These are phyloP conservation scores for cat (Felis catus) DNA, from an alignment of 2,113 vertebrate genomes.

Conservation along the genomic window DNA sequence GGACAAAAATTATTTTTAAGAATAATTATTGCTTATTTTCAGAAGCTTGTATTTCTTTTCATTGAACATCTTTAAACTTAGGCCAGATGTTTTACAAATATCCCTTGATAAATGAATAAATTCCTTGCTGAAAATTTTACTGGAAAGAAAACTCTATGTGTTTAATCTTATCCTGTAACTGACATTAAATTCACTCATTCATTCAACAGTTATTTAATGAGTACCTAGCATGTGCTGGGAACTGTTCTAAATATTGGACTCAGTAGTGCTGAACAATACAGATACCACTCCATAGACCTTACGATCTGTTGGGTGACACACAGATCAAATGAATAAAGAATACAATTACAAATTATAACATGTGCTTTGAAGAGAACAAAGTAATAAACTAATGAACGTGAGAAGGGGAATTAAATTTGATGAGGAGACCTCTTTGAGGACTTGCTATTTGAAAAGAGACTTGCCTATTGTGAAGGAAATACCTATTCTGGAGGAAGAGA, in stretches of 20 bases:
- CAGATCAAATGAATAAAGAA: slow-evolving; percentile 24
- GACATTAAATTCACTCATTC: slow-evolving; percentile 18
- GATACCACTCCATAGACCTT: neutral
- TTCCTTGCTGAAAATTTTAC: neutral
- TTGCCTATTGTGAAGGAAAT: slow-evolving; percentile 34
- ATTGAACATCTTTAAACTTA: neutral
- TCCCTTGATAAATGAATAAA: slow-evolving; percentile 28
- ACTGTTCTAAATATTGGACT: neutral
- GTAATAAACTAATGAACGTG: neutral
- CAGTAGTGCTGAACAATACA: neutral
- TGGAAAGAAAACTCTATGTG: neutral
- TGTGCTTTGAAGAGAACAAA: slow-evolving; percentile 36
- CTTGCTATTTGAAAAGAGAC: slow-evolving; percentile 27
- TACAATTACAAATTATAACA: neutral
- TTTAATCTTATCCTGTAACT: slow-evolving; percentile 17
- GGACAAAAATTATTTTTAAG: slow-evolving; percentile 12
- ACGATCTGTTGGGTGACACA: neutral
- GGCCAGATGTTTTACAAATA: neutral
- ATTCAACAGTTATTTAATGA: slow-evolving; percentile 14
- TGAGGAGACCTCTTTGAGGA: neutral
- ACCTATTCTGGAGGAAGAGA: neutral
- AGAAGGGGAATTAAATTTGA: neutral
- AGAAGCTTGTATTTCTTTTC: slow-evolving; percentile 50
- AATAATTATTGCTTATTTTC: slow-evolving; percentile 26
- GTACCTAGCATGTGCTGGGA: neutral